Evolutionary conservation across 2,888 invertebrate species (phyloP).

Genomic region (Keiferia lycopersicella): DNA sequence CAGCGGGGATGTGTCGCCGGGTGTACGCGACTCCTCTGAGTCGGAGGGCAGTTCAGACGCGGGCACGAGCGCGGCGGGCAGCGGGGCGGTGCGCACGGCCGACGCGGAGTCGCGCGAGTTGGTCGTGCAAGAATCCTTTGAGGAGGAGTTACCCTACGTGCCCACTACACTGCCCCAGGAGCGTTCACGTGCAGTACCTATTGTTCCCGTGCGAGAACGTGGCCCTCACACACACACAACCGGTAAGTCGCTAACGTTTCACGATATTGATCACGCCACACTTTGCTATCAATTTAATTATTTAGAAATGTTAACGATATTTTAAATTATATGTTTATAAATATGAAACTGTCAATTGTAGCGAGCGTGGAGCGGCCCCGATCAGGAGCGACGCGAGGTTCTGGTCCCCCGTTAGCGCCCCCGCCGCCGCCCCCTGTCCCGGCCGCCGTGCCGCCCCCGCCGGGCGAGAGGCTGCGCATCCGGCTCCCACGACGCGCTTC

Average conservation of each 20-base stretch:
- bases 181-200: slow-evolving; percentile 89
- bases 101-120: slow-evolving; percentile 85
- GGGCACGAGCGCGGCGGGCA: slow-evolving; percentile 78
- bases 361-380: slow-evolving; percentile 78
- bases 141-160: slow-evolving; percentile 92
- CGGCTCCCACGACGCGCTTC: slow-evolving; percentile 58
- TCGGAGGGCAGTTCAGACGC: slow-evolving; percentile 87
- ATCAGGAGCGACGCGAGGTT: slow-evolving; percentile 86
- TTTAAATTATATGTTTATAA: background rate
- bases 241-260: slow-evolving; percentile 1
- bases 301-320: no score
- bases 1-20: slow-evolving; percentile 37
- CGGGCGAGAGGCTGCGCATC: slow-evolving; percentile 49
- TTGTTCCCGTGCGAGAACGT: slow-evolving; percentile 86
- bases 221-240: slow-evolving; percentile 47
- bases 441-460: slow-evolving; percentile 34
- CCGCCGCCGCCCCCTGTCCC: slow-evolving; percentile 32
- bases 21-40: slow-evolving; percentile 82
- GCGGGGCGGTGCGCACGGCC: slow-evolving; percentile 65
- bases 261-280: slow-evolving; percentile 28
- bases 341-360: slow-evolving; percentile 29
- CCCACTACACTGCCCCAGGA: slow-evolving; percentile 95
- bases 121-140: slow-evolving; percentile 91
- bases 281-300: background rate
- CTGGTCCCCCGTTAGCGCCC: slow-evolving; percentile 70